Evolutionary conservation across 2,888 invertebrate species (phyloP).

Genomic region (Sceliomorpha sp.): DNA sequence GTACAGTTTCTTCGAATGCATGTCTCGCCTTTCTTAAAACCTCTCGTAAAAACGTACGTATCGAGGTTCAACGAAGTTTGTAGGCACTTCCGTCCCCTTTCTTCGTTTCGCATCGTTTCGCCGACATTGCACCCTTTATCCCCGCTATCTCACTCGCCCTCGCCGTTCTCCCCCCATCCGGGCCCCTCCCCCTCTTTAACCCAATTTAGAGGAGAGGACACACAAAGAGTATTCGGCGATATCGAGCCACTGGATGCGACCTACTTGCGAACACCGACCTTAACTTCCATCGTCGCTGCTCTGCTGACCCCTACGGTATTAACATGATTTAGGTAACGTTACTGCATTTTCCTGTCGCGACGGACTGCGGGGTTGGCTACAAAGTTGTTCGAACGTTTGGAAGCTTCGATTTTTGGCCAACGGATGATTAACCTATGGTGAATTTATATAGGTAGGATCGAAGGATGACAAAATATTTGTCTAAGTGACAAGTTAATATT

Average conservation of each 20-base stretch:
- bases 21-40: too few species aligned
- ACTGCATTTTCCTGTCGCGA: conserved; percentile 41
- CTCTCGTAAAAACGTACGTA: not conserved
- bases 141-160: conserved; percentile 35
- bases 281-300: conserved; percentile 48
- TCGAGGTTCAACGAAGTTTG: conserved; percentile 16
- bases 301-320: conserved; percentile 48
- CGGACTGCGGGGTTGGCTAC: too few species aligned
- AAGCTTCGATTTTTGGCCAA: too few species aligned
- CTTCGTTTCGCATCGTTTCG: conserved; percentile 24
- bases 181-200: conserved; percentile 68
- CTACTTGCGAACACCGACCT: conserved; percentile 68
- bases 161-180: too few species aligned
- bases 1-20: too few species aligned
- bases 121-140: conserved; percentile 30
- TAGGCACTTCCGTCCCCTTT: conserved; percentile 23
- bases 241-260: conserved; percentile 75
- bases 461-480: too few species aligned
- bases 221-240: conserved; percentile 75
- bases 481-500: too few species aligned
- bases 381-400: too few species aligned
- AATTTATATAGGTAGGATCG: too few species aligned
- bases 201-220: conserved; percentile 70
- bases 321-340: conserved; percentile 44
- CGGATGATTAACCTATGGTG: too few species aligned